A percentile compares a stretch with the other conserved stretches of the same genome.
Evolutionary conservation across 2,113 vertebrate species (phyloP).

Genomic region (Pagrus major): DNA sequence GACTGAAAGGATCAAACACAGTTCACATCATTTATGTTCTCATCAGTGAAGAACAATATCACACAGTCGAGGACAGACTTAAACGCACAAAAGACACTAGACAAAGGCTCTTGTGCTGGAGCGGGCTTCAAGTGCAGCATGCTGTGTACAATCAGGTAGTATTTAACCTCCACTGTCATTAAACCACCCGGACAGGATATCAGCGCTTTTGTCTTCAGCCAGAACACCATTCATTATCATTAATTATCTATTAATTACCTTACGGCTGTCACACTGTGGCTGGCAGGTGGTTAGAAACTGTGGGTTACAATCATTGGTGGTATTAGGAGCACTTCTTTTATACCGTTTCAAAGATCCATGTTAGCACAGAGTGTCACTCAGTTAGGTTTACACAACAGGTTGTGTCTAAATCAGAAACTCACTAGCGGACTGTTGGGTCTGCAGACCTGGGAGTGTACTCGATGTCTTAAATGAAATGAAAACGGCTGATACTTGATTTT

Average conservation of each 20-base stretch:
- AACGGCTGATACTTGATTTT: too few species aligned
- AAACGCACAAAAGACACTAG: conserved; percentile 32
- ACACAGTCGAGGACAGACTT: background rate
- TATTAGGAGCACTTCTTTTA: background rate
- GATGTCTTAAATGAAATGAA: too few species aligned
- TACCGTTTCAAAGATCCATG: background rate
- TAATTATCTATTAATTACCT: conserved; percentile 45
- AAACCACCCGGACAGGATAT: conserved; percentile 21
- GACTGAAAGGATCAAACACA: conserved; percentile 27
- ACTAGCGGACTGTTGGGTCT: too few species aligned
- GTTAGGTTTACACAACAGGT: background rate
- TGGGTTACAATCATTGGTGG: conserved; percentile 1
- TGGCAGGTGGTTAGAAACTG: background rate
- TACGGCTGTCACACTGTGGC: conserved; percentile 1
- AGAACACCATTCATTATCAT: conserved; percentile 52
- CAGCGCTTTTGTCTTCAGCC: conserved; percentile 11
- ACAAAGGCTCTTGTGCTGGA: conserved; percentile 23
- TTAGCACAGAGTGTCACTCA: background rate
- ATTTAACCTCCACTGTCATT: conserved; percentile 61
- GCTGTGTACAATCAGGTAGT: conserved; percentile 9
- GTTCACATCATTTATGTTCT: conserved; percentile 20
- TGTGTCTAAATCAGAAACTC: background rate
- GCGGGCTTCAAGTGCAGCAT: conserved; percentile 35
- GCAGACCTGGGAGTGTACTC: background rate
- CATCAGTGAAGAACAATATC: conserved; percentile 13